A percentile compares a stretch with the other conserved stretches of the same genome.
These are phyloP conservation scores for Drosophila ogumai DNA, from an alignment of 1,140 invertebrate species.

Conservation along the genomic window DNA sequence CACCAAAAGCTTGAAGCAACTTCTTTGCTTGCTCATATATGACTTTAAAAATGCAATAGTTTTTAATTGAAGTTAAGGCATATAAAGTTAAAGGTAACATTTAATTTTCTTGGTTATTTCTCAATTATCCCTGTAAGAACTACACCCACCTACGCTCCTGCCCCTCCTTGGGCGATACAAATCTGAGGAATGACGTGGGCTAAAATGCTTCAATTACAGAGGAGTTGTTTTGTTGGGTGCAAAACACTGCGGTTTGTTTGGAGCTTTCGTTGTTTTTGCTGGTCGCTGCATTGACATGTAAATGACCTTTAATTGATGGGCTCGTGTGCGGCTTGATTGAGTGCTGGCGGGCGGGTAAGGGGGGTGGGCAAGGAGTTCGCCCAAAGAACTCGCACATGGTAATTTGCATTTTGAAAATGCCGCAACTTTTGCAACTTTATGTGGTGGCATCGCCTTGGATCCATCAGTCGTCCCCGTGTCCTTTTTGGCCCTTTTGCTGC, in stretches of 20 bases:
- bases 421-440: conserved; percentile 52
- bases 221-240: conserved; percentile 34
- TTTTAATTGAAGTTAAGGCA: neutral
- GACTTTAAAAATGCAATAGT: neutral
- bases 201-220: conserved; percentile 60
- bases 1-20: too few relatives aligned
- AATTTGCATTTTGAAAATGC: conserved; percentile 65
- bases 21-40: neutral
- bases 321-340: conserved; percentile 65
- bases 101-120: neutral
- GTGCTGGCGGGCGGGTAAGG: conserved; percentile 30
- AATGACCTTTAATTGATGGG: conserved; percentile 83
- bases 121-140: neutral
- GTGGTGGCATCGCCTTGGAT: conserved; percentile 42
- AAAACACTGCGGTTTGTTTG: conserved; percentile 47
- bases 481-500: conserved; percentile 15
- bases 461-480: conserved; percentile 7
- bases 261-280: conserved; percentile 27
- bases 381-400: conserved; percentile 50
- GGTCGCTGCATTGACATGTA: conserved; percentile 75
- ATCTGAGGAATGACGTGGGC: conserved; percentile 68
- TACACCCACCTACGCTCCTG: conserved; percentile 3
- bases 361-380: neutral
- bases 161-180: conserved; percentile 26
- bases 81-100: too few relatives aligned